phyloP scores from a whole-genome alignment of 2,888 invertebrate species.

The Phyto melanocephala region DNA sequence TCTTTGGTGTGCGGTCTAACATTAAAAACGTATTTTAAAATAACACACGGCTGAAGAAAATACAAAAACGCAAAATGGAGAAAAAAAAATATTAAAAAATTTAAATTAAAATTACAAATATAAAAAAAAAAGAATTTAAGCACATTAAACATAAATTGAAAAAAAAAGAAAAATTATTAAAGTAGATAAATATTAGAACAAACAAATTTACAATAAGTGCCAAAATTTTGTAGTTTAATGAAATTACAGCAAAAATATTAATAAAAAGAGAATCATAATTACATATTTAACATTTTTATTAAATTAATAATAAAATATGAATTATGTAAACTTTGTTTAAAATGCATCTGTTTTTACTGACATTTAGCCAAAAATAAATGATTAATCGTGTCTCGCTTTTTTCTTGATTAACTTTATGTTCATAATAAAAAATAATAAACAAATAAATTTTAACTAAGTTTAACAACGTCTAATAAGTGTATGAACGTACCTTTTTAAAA shows the following conservation, averaged over 20 bases:
- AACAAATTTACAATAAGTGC: not conserved
- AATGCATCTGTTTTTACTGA: not conserved
- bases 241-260: not conserved
- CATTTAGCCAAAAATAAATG: not conserved
- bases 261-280: not conserved
- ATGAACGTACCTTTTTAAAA: not conserved
- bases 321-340: not conserved
- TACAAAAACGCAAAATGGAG: not conserved
- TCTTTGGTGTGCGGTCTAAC: slow-evolving; percentile 41
- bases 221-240: slow-evolving; percentile 31
- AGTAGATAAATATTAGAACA: not conserved
- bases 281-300: not conserved
- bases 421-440: not conserved
- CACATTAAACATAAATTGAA: slow-evolving; percentile 3
- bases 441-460: slow-evolving; percentile 2
- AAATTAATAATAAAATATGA: not conserved
- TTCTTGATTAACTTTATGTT: not conserved
- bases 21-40: slow-evolving; percentile 5
- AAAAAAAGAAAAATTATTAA: slow-evolving; percentile 12
- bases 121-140: not conserved
- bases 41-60: not conserved
- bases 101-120: not conserved
- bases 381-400: not conserved
- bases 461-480: slow-evolving; percentile 9
- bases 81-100: not conserved